These are phyloP conservation scores for Henicopernis longicauda DNA, from an alignment of 2,113 vertebrate genomes.

Conservation along the genomic window DNA sequence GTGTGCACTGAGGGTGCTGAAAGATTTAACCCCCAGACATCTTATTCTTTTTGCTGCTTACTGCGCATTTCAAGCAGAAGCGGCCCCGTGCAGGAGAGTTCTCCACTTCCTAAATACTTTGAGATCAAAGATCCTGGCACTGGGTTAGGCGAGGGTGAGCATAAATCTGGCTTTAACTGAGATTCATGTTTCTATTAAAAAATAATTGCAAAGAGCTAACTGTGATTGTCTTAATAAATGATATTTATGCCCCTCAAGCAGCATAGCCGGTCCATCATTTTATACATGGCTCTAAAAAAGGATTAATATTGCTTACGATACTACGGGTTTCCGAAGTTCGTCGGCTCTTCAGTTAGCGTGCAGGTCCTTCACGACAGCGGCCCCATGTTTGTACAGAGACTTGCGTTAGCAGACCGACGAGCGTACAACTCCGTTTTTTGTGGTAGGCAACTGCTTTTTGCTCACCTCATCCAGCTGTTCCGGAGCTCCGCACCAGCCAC, in stretches of 20 bases:
- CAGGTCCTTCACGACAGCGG: neutral
- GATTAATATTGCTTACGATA: neutral
- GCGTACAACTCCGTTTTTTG: fast-evolving
- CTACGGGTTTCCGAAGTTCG: neutral
- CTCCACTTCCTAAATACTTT: neutral
- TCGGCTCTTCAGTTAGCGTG: fast-evolving
- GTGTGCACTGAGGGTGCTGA: neutral
- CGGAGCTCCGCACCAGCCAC: neutral
- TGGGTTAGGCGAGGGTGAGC: neutral
- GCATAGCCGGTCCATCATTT: neutral
- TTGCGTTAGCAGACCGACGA: too few relatives aligned
- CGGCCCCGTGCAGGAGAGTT: fast-evolving
- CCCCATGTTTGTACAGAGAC: fast-evolving
- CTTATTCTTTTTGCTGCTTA: neutral
- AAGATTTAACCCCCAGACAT: neutral
- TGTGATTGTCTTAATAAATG: neutral
- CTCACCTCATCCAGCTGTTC: neutral
- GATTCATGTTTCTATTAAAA: conserved; percentile 42
- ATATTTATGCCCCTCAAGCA: conserved; percentile 15
- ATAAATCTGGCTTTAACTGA: conserved; percentile 3
- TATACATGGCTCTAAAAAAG: neutral
- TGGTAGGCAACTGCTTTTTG: neutral
- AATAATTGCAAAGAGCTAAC: neutral
- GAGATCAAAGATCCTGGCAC: neutral
- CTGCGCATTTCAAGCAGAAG: neutral